Evolutionary conservation across 1,140 invertebrate species (phyloP).

Genomic region (Semibalanus balanoides): DNA sequence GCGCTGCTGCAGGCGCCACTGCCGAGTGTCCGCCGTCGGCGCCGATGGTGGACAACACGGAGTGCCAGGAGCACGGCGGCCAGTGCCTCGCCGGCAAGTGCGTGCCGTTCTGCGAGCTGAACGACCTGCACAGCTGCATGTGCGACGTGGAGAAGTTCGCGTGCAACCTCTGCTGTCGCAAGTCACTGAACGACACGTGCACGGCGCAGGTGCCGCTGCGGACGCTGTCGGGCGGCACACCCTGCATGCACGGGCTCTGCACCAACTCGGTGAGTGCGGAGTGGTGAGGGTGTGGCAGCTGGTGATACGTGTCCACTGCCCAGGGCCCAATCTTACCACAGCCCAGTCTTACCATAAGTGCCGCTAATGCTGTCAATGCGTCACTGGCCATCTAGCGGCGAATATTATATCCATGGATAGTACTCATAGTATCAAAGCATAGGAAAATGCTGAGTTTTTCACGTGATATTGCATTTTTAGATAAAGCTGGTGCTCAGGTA

Average conservation of each 20-base stretch:
- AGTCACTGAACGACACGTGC: constrained; percentile 78
- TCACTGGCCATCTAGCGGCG: too few relatives aligned
- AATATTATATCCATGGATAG: too few relatives aligned
- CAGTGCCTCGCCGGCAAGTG: constrained; percentile 72
- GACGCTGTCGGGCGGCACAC: constrained; percentile 70
- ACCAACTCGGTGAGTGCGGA: constrained; percentile 48
- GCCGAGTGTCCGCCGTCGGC: constrained; percentile 61
- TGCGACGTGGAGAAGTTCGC: constrained; percentile 75
- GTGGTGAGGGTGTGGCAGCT: too few relatives aligned
- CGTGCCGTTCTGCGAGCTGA: constrained; percentile 82
- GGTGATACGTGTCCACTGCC: too few relatives aligned
- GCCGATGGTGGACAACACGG: constrained; percentile 70
- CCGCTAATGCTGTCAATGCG: too few relatives aligned
- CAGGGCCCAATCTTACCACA: too few relatives aligned
- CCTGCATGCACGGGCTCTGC: constrained; percentile 90
- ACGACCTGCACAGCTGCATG: constrained; percentile 82
- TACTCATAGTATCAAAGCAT: too few relatives aligned
- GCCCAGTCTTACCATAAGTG: too few relatives aligned
- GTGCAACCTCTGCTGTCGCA: constrained; percentile 77
- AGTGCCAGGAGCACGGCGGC: constrained; percentile 76
- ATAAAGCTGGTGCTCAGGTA: too few relatives aligned
- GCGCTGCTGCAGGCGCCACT: constrained; percentile 41
- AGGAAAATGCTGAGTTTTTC: too few relatives aligned
- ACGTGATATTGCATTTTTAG: too few relatives aligned
- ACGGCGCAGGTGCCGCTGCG: constrained; percentile 59